phyloP scores from a whole-genome alignment of 2,113 vertebrate genomes.

The Synodontis membranacea region DNA sequence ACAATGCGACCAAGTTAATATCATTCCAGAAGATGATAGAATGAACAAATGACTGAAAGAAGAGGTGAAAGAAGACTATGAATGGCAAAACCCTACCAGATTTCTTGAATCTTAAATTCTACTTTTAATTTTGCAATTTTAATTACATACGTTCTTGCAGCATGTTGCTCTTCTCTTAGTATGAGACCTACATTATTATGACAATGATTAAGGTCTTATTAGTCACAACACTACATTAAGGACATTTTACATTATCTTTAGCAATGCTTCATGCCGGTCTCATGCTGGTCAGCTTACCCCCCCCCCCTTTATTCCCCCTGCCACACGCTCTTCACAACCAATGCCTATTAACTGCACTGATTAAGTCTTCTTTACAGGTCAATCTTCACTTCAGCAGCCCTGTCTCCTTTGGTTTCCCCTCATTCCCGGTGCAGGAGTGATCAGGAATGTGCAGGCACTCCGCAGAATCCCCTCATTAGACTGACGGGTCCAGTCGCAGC shows the following conservation, averaged over 20 bases:
- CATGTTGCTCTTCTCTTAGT: neutral
- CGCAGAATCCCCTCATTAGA: slow-evolving; percentile 51
- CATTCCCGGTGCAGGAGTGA: slow-evolving; percentile 17
- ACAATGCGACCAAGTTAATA: neutral
- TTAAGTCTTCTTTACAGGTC: slow-evolving; percentile 59
- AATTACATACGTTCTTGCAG: neutral
- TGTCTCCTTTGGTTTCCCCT: slow-evolving; percentile 57
- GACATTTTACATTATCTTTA: neutral
- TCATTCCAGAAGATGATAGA: neutral
- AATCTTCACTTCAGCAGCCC: slow-evolving; percentile 51
- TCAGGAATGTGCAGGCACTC: slow-evolving; percentile 44
- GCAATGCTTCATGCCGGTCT: neutral
- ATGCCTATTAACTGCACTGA: slow-evolving; percentile 52
- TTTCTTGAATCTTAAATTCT: neutral
- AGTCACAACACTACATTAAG: neutral
- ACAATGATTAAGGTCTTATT: neutral
- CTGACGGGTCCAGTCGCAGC: slow-evolving; percentile 56
- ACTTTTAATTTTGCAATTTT: too few species aligned
- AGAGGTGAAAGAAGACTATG: neutral
- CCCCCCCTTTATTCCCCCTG: slow-evolving; percentile 1
- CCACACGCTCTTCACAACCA: slow-evolving; percentile 42
- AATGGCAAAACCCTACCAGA: neutral
- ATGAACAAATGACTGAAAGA: neutral
- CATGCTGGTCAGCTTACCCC: neutral
- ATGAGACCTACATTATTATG: neutral